Percentiles rank a stretch among this genome's conserved stretches.
These are phyloP conservation scores for Epizoanthus illoricatus DNA, from an alignment of 92 coral and sea anemone species.

Conservation along the genomic window DNA sequence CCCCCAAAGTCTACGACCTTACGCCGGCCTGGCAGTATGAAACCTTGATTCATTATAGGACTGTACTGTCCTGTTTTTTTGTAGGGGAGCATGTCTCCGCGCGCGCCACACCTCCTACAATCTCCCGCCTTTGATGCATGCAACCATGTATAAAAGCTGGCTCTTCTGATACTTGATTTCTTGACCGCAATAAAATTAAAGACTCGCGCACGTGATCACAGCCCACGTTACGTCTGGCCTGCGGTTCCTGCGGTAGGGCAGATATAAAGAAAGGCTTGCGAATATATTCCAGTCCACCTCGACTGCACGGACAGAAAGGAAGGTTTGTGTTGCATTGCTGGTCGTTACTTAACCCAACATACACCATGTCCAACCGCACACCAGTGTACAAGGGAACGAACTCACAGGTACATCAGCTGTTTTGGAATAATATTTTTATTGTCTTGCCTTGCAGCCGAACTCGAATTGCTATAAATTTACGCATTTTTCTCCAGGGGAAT, in stretches of 20 bases:
- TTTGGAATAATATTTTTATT: background rate
- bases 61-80: too few relatives aligned
- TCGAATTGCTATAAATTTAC: background rate
- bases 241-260: constrained; percentile 2
- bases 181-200: too few relatives aligned
- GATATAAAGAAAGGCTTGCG: background rate
- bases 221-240: constrained; percentile 6
- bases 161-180: too few relatives aligned
- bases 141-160: too few relatives aligned
- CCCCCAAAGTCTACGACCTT: too few relatives aligned
- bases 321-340: background rate
- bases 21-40: too few relatives aligned
- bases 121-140: too few relatives aligned
- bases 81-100: too few relatives aligned
- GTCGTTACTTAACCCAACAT: background rate
- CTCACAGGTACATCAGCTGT: constrained; percentile 20
- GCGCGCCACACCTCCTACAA: too few relatives aligned
- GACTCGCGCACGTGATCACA: background rate
- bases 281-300: too few relatives aligned
- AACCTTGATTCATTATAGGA: too few relatives aligned
- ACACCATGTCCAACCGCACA: constrained; percentile 25
- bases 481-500: constrained; percentile 7
- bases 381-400: constrained; percentile 34
- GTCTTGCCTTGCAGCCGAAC: background rate
- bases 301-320: background rate